Base-by-base conservation (phyloP, 2,888 invertebrate genomes). In the Idaea dimidiata region DNA sequence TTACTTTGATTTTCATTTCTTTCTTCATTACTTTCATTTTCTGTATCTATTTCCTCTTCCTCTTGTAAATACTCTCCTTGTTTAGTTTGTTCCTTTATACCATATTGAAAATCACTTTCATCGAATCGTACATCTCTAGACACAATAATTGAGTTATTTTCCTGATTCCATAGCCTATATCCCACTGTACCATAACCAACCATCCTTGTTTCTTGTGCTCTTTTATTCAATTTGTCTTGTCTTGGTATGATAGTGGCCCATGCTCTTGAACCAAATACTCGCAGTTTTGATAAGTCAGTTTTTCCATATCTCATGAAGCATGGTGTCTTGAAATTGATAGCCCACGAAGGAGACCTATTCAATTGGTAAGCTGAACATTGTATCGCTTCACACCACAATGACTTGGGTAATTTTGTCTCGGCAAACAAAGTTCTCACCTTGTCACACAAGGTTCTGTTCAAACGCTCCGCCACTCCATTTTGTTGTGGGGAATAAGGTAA, bases 301-400 rank as follows among this genome's bases (percentile, higher is more conserved):
- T 53, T 57, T 32, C 59, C 57, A 54, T n/a, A 53, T 17, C 5
- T 16, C 16, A 53, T 57, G 3, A n/a, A 14, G 10, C 57, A 43
- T 2, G 62, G 57, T 57, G 53, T 54, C 0, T 59, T 18, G 16
- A 14, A 54, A 54, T 65, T 57, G 8, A 69, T 58, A 2, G 66
- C 66, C 6, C 53, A 56, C n/a, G 69, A 64, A n/a, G 68, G 68
- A 6, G 58, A 67, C 18, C 72, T 57, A 17, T 72, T 71, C 1
- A 71, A 17, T 55, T 62, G 56, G 57, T 66, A 72, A 0, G 61
- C 61, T n/a, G 72, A 66, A 55, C 59, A 56, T 8, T 16, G 17
- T 0, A 71, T 32, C 1, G 71, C 70, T 58, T 72, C 65, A 53
- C 70, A 64, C 72, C 71, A 72, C 18, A 71, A 57, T 10, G 61